A percentile compares a stretch with the other conserved stretches of the same genome.
phyloP scores from a whole-genome alignment of 1,140 invertebrate genomes.

The Formica exsecta region DNA sequence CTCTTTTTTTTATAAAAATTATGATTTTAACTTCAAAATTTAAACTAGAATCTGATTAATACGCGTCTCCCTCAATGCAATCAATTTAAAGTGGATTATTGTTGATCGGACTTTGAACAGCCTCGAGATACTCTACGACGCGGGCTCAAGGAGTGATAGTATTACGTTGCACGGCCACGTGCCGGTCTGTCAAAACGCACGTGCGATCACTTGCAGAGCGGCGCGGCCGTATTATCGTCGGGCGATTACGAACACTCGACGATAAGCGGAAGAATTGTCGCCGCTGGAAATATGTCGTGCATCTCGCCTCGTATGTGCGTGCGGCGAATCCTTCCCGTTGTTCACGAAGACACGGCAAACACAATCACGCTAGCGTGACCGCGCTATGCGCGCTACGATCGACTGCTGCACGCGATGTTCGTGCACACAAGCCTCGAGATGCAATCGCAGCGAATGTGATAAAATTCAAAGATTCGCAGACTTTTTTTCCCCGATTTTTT shows the following conservation, averaged over 20 bases:
- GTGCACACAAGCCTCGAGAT: background rate
- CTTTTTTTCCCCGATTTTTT: background rate
- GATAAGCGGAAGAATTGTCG: slow-evolving; percentile 20
- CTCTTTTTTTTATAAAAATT: too few species aligned
- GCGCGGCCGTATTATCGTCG: slow-evolving; percentile 29
- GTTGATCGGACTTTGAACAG: background rate
- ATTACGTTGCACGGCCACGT: slow-evolving; percentile 5
- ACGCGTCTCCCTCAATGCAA: background rate
- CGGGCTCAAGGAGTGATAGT: background rate
- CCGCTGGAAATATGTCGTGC: slow-evolving; percentile 27
- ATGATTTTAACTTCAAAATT: background rate
- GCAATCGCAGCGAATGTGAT: background rate
- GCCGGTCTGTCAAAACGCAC: slow-evolving; percentile 13
- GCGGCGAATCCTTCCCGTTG: slow-evolving; percentile 29
- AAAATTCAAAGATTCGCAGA: background rate
- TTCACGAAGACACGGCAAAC: slow-evolving; percentile 9
- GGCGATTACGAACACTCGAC: slow-evolving; percentile 41
- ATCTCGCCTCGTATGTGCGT: background rate
- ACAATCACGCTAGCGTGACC: slow-evolving; percentile 39
- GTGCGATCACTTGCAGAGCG: slow-evolving; percentile 9
- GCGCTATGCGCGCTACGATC: slow-evolving; percentile 20
- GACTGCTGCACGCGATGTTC: slow-evolving; percentile 12
- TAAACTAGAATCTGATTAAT: background rate
- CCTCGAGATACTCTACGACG: background rate
- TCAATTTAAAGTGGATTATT: background rate